A percentile compares a stretch with the other conserved stretches of the same genome.
Conservation (phyloP, 1,140 invertebrate genomes). For the Penaeus japonicus region DNA sequence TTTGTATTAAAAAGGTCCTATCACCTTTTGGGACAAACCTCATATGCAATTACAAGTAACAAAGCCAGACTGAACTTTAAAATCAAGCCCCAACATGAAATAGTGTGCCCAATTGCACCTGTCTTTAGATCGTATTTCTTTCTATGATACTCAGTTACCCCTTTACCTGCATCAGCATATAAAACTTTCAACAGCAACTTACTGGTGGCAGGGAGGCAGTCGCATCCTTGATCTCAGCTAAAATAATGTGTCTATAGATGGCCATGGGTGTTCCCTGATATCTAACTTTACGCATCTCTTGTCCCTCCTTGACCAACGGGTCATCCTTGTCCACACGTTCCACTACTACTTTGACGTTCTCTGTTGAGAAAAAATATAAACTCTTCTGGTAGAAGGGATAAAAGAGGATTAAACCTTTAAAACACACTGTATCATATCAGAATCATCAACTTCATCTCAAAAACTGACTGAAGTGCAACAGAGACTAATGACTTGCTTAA, state of each 20-base stretch:
- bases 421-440: background rate
- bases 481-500: no score
- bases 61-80: no score
- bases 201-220: slow-evolving; percentile 68
- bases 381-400: background rate
- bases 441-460: background rate
- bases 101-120: no score
- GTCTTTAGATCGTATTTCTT: no score
- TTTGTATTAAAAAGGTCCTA: no score
- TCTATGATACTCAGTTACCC: no score
- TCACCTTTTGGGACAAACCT: no score
- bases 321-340: slow-evolving; percentile 72
- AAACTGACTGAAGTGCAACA: background rate
- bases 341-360: slow-evolving; percentile 66
- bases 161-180: no score
- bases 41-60: no score
- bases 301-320: slow-evolving; percentile 70
- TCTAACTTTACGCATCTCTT: slow-evolving; percentile 70
- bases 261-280: slow-evolving; percentile 77
- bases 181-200: slow-evolving; percentile 32
- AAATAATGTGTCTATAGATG: slow-evolving; percentile 79
- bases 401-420: background rate
- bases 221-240: slow-evolving; percentile 81
- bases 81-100: no score
- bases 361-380: background rate